A percentile compares a stretch with the other conserved stretches of the same genome.
phyloP scores from a whole-genome alignment of 1,140 invertebrate species.

The Lordiphosa collinella region DNA sequence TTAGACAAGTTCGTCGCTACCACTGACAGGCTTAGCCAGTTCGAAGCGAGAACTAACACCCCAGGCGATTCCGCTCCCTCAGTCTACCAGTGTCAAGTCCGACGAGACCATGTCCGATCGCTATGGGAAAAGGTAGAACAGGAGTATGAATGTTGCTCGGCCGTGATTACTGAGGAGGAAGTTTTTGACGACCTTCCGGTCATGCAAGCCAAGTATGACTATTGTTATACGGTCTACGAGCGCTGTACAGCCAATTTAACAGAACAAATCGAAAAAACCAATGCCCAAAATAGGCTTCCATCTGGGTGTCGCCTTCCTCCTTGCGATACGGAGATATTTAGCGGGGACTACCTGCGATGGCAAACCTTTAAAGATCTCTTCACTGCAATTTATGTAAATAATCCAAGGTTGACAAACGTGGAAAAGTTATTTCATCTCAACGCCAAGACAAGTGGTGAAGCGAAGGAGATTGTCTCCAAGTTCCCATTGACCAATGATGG shows the following conservation, averaged over 20 bases:
- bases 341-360: too few relatives aligned
- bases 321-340: constrained; percentile 16
- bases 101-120: background rate
- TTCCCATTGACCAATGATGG: background rate
- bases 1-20: too few relatives aligned
- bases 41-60: too few relatives aligned
- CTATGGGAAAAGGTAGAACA: too few relatives aligned
- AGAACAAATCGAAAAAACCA: background rate
- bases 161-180: background rate
- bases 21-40: too few relatives aligned
- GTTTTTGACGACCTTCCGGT: background rate
- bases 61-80: background rate
- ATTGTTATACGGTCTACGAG: background rate
- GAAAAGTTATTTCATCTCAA: too few relatives aligned
- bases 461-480: constrained; percentile 2
- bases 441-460: too few relatives aligned
- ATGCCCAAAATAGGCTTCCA: background rate
- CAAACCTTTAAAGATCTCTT: too few relatives aligned
- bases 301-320: background rate
- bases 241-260: background rate
- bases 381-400: too few relatives aligned
- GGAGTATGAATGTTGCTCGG: background rate
- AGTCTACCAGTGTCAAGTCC: background rate
- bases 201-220: background rate
- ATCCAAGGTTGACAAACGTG: too few relatives aligned